These are phyloP conservation scores for Brachionus rotundiformis DNA, from an alignment of 1,140 invertebrate genomes.

Conservation along the genomic window DNA sequence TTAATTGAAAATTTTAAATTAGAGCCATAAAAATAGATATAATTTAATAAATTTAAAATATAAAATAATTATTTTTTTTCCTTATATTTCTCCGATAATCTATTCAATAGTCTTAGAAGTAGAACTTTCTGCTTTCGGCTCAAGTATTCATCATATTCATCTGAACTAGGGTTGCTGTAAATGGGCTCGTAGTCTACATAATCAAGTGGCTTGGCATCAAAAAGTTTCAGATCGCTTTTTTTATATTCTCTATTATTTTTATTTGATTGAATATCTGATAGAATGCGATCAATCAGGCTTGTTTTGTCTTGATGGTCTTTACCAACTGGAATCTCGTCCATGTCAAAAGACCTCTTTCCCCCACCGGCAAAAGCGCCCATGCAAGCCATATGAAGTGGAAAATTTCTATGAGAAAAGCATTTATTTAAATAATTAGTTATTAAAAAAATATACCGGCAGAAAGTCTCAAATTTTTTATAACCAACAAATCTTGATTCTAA, in stretches of 20 bases:
- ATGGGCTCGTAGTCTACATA: background rate
- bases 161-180: background rate
- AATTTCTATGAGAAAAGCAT: no score
- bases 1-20: background rate
- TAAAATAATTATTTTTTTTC: background rate
- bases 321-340: background rate
- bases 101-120: background rate
- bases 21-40: background rate
- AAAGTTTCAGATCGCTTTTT: background rate
- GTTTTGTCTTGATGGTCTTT: background rate
- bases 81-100: background rate
- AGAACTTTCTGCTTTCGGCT: background rate
- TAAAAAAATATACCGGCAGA: conserved; percentile 17
- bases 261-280: background rate
- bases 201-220: background rate
- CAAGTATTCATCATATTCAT: background rate
- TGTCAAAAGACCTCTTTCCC: conserved; percentile 36
- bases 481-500: background rate
- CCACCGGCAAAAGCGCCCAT: conserved; percentile 51
- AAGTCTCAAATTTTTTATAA: conserved; percentile 6
- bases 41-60: background rate
- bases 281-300: background rate
- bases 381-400: conserved; percentile 40
- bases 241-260: background rate
- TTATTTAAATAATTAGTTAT: no score